Percentiles rank a stretch among this genome's conserved stretches.
These are phyloP conservation scores for Leptinotarsa defecta DNA, from an alignment of 1,140 invertebrate genomes.

Conservation along the genomic window DNA sequence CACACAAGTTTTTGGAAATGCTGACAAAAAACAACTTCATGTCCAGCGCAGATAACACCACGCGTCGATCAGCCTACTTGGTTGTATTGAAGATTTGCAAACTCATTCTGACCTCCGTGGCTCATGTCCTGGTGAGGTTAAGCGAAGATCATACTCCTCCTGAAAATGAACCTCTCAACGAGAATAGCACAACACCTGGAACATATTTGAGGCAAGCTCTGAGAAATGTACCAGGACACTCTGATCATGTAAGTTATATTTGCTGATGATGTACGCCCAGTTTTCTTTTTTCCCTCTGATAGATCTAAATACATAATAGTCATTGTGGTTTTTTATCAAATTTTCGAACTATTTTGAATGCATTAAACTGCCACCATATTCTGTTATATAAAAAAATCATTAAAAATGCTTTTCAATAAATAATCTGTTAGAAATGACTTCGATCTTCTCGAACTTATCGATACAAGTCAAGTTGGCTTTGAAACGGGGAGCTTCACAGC, in stretches of 20 bases:
- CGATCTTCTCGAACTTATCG: no score
- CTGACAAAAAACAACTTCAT: conserved; percentile 87
- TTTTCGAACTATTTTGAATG: no score
- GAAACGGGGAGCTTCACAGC: no score
- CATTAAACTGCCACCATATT: no score
- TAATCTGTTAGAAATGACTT: no score
- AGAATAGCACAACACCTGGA: conserved; percentile 58
- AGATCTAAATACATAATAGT: no score
- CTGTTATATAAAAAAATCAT: no score
- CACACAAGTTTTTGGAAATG: conserved; percentile 80
- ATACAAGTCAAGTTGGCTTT: no score
- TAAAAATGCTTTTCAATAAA: no score
- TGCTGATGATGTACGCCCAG: no score
- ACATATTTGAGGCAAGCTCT: conserved; percentile 73
- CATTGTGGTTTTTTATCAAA: no score
- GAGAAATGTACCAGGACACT: conserved; percentile 70
- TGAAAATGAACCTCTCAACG: conserved; percentile 55
- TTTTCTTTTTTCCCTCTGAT: no score
- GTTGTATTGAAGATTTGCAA: conserved; percentile 88
- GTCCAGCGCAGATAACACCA: conserved; percentile 76
- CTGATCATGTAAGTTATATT: conserved; percentile 57
- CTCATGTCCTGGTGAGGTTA: conserved; percentile 73
- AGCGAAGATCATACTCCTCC: conserved; percentile 61
- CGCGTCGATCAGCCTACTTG: conserved; percentile 83
- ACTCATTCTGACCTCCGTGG: conserved; percentile 83